These are phyloP conservation scores for Patella caerulea DNA, from an alignment of 2,888 invertebrate genomes.

Conservation along the genomic window DNA sequence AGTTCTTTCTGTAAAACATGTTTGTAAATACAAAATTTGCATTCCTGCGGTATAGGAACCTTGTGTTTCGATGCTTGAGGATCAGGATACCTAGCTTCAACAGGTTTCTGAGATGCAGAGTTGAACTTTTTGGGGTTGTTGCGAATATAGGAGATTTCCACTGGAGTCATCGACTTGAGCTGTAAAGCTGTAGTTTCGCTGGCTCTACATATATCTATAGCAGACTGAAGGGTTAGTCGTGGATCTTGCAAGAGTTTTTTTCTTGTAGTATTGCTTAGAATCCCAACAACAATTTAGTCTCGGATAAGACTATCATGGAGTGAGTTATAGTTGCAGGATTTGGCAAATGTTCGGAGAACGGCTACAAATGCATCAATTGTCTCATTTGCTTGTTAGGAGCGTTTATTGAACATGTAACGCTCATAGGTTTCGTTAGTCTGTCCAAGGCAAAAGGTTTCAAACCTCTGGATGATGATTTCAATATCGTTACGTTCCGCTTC, in stretches of 20 bases:
- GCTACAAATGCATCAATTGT: conserved; percentile 14
- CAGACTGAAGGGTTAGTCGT: not conserved
- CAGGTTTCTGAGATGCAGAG: not conserved
- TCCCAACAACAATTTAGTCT: not conserved
- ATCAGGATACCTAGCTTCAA: not conserved
- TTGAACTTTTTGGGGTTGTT: not conserved
- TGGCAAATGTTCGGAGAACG: conserved; percentile 11
- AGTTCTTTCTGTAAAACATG: conserved; percentile 34
- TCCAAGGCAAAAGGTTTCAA: conserved; percentile 20
- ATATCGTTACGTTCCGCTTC: conserved; percentile 2
- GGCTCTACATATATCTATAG: not conserved
- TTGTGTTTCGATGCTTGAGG: not conserved
- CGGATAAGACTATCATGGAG: conserved; percentile 12
- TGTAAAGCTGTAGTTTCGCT: not conserved
- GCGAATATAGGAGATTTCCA: too few species aligned
- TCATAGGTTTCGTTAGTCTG: conserved; percentile 19
- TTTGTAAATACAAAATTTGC: conserved; percentile 34
- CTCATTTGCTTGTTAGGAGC: not conserved
- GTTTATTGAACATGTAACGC: conserved; percentile 15
- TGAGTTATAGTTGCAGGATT: conserved; percentile 2
- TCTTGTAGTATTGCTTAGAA: not conserved
- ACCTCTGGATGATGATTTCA: conserved; percentile 14
- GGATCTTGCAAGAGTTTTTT: not conserved
- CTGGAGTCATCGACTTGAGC: not conserved
- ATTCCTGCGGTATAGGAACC: not conserved